Evolutionary conservation across 2,113 vertebrate species (phyloP).

Genomic region (Corvus cornix): DNA sequence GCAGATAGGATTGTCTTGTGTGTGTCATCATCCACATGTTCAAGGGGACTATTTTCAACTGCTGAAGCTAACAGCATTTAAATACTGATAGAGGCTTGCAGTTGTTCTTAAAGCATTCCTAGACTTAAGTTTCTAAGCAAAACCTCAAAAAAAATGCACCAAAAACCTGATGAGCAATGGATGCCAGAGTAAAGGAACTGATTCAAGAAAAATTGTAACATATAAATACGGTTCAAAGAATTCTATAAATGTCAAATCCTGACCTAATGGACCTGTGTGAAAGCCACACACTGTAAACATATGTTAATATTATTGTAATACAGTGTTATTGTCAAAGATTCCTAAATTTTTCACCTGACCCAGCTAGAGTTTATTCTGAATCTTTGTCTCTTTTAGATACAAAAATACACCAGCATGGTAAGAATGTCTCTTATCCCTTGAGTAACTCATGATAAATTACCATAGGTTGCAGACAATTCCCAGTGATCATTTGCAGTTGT

Average conservation of each 20-base stretch:
- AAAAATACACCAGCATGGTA: background rate
- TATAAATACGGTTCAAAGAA: background rate
- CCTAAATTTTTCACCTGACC: background rate
- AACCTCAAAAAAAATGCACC: background rate
- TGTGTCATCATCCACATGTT: background rate
- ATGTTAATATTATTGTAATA: background rate
- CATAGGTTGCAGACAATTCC: background rate
- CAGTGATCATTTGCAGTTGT: background rate
- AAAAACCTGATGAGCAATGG: background rate
- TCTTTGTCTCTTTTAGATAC: background rate
- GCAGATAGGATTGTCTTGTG: background rate
- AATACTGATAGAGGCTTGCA: background rate
- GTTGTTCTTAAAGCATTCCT: background rate
- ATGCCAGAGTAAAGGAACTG: background rate
- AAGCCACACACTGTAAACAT: background rate
- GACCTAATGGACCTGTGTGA: background rate
- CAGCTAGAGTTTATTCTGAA: background rate
- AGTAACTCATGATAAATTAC: background rate
- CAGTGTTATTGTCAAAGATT: background rate
- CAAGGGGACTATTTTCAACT: background rate
- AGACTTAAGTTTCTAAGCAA: background rate
- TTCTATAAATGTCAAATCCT: background rate
- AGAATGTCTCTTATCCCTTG: background rate
- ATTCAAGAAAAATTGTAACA: background rate
- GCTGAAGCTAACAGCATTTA: background rate